Percentiles rank a stretch among this genome's conserved stretches.
These are phyloP conservation scores for Achatina immaculata DNA, from an alignment of 1,140 invertebrate genomes.

Conservation along the genomic window DNA sequence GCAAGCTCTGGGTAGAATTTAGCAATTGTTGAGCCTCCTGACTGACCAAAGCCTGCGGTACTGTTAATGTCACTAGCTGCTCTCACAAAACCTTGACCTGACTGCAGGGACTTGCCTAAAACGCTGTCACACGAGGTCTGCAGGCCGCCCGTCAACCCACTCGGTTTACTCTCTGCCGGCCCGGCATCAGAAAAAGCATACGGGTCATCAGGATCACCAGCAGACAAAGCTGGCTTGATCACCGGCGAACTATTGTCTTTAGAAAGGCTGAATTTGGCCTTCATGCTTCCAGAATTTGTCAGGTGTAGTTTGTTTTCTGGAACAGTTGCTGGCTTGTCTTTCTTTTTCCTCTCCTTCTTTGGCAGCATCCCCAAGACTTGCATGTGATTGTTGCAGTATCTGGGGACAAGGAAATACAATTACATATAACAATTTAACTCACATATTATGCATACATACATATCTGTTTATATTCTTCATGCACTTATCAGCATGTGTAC, in stretches of 20 bases:
- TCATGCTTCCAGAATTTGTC: constrained; percentile 72
- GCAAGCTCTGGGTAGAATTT: constrained; percentile 70
- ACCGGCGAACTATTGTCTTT: constrained; percentile 13
- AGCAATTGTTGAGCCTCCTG: constrained; percentile 56
- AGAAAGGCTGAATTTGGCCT: constrained; percentile 70
- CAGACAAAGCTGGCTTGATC: constrained; percentile 44
- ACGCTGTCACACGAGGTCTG: constrained; percentile 13
- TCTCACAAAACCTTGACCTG: constrained; percentile 35
- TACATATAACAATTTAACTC: neutral
- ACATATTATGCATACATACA: neutral
- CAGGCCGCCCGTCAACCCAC: neutral
- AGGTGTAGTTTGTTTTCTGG: constrained; percentile 55
- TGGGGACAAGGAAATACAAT: constrained; percentile 53
- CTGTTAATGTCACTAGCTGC: constrained; percentile 40
- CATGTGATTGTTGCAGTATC: constrained; percentile 75
- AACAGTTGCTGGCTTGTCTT: constrained; percentile 64
- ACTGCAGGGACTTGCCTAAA: constrained; percentile 33
- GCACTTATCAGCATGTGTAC: neutral
- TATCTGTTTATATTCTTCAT: neutral
- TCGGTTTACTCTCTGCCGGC: constrained; percentile 49
- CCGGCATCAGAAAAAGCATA: constrained; percentile 76
- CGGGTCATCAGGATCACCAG: constrained; percentile 72
- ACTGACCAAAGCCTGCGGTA: constrained; percentile 44
- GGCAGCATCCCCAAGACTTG: constrained; percentile 74
- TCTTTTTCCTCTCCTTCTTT: constrained; percentile 74